Evolutionary conservation across 1,140 invertebrate genomes (phyloP).

Genomic region (Thaumetopoea pityocampa): DNA sequence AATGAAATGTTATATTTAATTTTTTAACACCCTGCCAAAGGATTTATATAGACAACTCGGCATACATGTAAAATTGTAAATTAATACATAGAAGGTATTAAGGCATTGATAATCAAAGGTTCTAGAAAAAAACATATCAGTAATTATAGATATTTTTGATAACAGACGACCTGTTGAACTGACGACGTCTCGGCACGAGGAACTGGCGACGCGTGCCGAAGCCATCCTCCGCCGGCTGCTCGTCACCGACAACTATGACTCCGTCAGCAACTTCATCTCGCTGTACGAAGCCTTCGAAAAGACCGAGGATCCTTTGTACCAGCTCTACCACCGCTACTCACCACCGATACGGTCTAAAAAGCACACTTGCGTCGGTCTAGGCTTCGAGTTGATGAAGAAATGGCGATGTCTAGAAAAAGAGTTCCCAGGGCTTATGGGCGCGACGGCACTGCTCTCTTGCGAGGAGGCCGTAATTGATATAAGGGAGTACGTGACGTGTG

Average conservation of each 20-base stretch:
- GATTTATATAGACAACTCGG: too few species aligned
- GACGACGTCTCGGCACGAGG: slow-evolving; percentile 81
- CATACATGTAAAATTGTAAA: too few species aligned
- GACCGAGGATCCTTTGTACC: slow-evolving; percentile 28
- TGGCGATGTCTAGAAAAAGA: slow-evolving; percentile 66
- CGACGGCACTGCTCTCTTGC: slow-evolving; percentile 88
- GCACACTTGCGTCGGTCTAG: slow-evolving; percentile 92
- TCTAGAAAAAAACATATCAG: too few species aligned
- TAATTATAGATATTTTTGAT: not conserved
- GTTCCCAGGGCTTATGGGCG: slow-evolving; percentile 79
- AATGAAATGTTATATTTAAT: too few species aligned
- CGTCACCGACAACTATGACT: slow-evolving; percentile 90
- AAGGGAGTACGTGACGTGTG: slow-evolving; percentile 79
- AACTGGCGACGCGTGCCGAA: slow-evolving; percentile 85
- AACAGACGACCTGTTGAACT: slow-evolving; percentile 77
- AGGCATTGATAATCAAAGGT: too few species aligned
- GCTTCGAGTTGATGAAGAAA: slow-evolving; percentile 84
- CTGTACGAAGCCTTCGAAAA: slow-evolving; percentile 84
- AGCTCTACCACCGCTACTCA: slow-evolving; percentile 76
- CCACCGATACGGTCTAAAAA: slow-evolving; percentile 86
- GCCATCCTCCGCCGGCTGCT: slow-evolving; percentile 85
- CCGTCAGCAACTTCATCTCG: slow-evolving; percentile 88
- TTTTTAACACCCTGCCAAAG: too few species aligned
- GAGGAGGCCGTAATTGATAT: slow-evolving; percentile 88
- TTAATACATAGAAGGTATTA: too few species aligned